Evolutionary conservation across 2,888 invertebrate species (phyloP).

Genomic region (Caenorhabditis angaria): DNA sequence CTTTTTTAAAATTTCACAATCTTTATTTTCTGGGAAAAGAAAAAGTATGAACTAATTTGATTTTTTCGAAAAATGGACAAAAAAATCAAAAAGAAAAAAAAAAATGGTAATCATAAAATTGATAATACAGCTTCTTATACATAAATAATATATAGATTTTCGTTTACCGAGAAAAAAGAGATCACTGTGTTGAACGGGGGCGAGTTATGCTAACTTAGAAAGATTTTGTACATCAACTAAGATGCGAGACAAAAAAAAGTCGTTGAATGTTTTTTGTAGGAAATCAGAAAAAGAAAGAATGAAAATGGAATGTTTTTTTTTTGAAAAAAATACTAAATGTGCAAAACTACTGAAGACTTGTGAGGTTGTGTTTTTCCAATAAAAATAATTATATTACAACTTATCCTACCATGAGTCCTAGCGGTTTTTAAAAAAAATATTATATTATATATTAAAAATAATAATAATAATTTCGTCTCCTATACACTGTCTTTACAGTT

Average conservation of each 20-base stretch:
- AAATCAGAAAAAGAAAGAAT: background rate
- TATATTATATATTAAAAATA: no score
- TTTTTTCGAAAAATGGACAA: conserved; percentile 4
- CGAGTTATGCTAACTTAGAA: no score
- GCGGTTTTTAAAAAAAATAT: no score
- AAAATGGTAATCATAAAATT: no score
- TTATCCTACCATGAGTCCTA: background rate
- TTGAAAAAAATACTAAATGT: no score
- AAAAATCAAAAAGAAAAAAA: background rate
- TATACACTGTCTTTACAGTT: background rate
- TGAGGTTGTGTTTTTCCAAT: background rate
- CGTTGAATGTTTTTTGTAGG: background rate
- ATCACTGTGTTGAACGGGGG: no score
- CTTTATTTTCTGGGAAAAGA: background rate
- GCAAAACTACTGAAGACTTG: background rate
- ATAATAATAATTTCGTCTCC: background rate
- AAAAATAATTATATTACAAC: background rate
- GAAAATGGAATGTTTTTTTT: no score
- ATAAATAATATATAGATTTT: conserved; percentile 1
- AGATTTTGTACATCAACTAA: background rate
- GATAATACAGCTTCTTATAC: background rate
- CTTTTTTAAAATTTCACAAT: background rate
- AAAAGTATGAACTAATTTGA: background rate
- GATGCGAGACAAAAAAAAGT: background rate
- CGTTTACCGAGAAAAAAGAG: background rate